Evolutionary conservation across 2,113 vertebrate genomes (phyloP), one percentile per base, ranked within the genome.

Genomic region (Cygnus buccinator): DNA sequence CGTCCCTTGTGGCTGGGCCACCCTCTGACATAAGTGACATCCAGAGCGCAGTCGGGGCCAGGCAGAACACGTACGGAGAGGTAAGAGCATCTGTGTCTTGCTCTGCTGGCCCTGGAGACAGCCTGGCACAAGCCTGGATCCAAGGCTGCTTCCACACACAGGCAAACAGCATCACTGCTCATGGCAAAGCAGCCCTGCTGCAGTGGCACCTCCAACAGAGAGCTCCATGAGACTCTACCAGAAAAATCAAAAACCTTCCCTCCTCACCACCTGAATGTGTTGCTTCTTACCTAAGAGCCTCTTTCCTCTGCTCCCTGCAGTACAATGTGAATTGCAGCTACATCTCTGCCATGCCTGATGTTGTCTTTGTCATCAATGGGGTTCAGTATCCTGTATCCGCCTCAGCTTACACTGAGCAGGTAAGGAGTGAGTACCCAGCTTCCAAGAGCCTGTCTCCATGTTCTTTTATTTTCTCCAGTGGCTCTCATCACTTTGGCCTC

Each of bases 1-100:
- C 98, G 1, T 98, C 98, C 55, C 44, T 98, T 9, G 35, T 99
- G 57, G 75, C 95, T 0, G 98, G 98, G 59, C 98, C 98, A 11
- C 65, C 68, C 28, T 71, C 18, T 0, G 93, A 84, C 92, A 96
- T 98, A 31, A 48, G 65, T 35, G 97, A 5, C 91, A 97, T 98
- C 54, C 98, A 98, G 81, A 46, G 31, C 0, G 29, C 11, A 3
- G 44, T 98, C 0, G 98, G 98, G 73, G 98, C 98, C 65, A 81
- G n/a, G 1, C 8, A 44, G 50, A 87, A 61, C 44, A 10, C 1
- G 7, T 78, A 97, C 1, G 97, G 97, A 48, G 78, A 98, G 90
- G 98, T 98, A 89, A 94, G 96, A 79, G 29, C 28, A 35, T 13
- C 25, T 39, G 37, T 10, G 13, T 28, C 18, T 68, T 7, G 0